A percentile compares a stretch with the other conserved stretches of the same genome.
Evolutionary conservation across 2,888 invertebrate species (phyloP).

Genomic region (Pegoplata infirma): DNA sequence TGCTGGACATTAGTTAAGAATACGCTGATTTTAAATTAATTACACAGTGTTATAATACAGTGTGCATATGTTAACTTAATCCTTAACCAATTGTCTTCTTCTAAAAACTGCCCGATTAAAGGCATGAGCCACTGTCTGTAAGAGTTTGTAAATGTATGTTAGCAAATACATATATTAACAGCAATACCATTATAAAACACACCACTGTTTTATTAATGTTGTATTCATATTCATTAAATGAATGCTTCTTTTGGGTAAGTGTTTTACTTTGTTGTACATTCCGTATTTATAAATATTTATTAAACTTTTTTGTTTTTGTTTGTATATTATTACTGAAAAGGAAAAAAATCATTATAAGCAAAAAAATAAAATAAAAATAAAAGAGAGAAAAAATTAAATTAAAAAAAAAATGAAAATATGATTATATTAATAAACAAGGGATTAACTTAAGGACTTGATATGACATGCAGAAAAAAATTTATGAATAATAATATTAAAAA

Average conservation of each 20-base stretch:
- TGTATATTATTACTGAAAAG: no score
- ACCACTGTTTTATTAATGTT: neutral
- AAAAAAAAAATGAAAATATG: neutral
- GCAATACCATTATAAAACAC: neutral
- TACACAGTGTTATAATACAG: no score
- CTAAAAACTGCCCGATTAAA: no score
- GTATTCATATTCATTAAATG: constrained; percentile 38
- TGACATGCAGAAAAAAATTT: constrained; percentile 22
- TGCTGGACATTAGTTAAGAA: no score
- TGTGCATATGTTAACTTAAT: no score
- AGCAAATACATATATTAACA: no score
- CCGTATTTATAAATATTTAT: constrained; percentile 37
- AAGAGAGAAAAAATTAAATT: neutral
- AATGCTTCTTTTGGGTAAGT: constrained; percentile 47
- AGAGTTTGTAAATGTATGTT: no score
- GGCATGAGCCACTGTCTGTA: no score
- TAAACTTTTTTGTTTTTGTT: no score
- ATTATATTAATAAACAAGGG: constrained; percentile 51
- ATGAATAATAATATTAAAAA: no score
- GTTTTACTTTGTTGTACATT: constrained; percentile 9
- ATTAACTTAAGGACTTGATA: constrained; percentile 49
- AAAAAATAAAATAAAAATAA: neutral
- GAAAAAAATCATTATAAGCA: neutral
- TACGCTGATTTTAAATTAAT: no score
- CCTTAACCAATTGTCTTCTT: no score